Conservation (phyloP, 2,888 invertebrate genomes). For the Eupithecia insigniata region DNA sequence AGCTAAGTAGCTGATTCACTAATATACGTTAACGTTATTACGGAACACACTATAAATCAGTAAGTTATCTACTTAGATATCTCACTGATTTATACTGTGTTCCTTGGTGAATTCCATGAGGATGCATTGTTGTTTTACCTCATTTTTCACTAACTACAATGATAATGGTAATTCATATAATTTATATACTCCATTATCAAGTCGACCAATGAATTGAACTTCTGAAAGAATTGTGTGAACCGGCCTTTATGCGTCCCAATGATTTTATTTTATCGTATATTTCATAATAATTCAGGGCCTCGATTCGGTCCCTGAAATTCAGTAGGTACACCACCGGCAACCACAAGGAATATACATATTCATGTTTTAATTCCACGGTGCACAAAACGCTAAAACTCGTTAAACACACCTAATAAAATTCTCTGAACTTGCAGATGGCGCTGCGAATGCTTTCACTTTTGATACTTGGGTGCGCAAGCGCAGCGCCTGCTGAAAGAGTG, state of each 20-base stretch:
- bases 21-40: too few relatives aligned
- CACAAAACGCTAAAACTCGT: not conserved
- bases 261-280: not conserved
- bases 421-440: conserved; percentile 58
- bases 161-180: conserved; percentile 1
- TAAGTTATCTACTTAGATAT: not conserved
- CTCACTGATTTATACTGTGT: conserved; percentile 1
- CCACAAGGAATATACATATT: not conserved
- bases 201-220: not conserved
- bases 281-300: conserved; percentile 5
- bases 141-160: not conserved
- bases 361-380: not conserved
- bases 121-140: conserved; percentile 5
- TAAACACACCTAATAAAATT: not conserved
- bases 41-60: too few relatives aligned
- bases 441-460: conserved; percentile 48
- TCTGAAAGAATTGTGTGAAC: conserved; percentile 11
- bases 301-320: conserved; percentile 11
- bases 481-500: conserved; percentile 50
- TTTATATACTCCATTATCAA: not conserved
- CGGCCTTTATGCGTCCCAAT: not conserved
- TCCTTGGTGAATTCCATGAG: not conserved
- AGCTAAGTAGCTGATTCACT: too few relatives aligned
- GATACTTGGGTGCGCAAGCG: conserved; percentile 49
- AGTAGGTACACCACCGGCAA: not conserved